Evolutionary conservation across 2,797 vertebrate genomes (phyloP).

Genomic region (Sebastes iracundus): DNA sequence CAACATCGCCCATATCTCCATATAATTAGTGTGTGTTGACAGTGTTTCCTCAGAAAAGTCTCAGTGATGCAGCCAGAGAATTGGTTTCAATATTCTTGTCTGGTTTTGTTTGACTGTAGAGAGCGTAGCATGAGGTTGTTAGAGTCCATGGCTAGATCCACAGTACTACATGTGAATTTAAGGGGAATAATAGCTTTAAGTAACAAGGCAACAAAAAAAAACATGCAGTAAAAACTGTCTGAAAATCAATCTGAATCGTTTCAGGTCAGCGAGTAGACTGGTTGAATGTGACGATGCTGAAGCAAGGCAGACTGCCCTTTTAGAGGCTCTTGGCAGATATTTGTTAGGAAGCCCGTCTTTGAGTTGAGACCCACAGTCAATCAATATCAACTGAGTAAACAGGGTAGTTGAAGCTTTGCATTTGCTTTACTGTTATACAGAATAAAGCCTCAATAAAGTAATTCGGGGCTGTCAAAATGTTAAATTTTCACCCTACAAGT

Average conservation of each 20-base stretch:
- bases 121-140: not conserved
- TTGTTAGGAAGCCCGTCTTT: slow-evolving; percentile 4
- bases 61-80: not conserved
- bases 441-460: not conserved
- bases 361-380: slow-evolving; percentile 23
- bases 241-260: slow-evolving; percentile 26
- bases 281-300: slow-evolving; percentile 1
- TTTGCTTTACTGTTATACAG: slow-evolving; percentile 2
- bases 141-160: not conserved
- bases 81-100: not conserved
- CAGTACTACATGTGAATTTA: not conserved
- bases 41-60: slow-evolving; percentile 5
- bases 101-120: not conserved
- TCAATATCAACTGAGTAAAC: slow-evolving; percentile 27
- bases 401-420: slow-evolving; percentile 1
- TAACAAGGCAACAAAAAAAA: not conserved
- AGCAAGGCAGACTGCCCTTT: not conserved
- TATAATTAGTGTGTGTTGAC: not conserved
- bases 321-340: slow-evolving; percentile 7
- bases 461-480: not conserved
- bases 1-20: not conserved
- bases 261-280: slow-evolving; percentile 8
- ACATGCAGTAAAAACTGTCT: slow-evolving; percentile 8
- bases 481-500: not conserved
- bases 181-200: not conserved